A percentile compares a stretch with the other conserved stretches of the same genome.
Conservation (phyloP, 2,888 invertebrate species). For the Trissoscelio sp. region DNA sequence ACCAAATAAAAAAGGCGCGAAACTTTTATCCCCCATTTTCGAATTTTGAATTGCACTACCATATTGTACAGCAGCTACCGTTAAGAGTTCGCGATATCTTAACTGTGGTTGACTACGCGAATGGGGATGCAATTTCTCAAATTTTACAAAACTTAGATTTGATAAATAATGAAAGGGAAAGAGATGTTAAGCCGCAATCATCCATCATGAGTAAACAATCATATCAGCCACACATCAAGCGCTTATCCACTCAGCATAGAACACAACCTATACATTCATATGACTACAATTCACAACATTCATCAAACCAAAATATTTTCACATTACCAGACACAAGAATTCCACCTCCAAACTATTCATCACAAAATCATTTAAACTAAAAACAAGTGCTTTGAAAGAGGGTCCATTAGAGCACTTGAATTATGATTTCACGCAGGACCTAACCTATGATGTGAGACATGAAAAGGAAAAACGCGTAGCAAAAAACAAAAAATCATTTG, state of each 20-base stretch:
- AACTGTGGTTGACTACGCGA: conserved; percentile 13
- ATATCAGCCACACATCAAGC: background rate
- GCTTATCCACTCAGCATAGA: background rate
- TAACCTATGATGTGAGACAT: conserved; percentile 8
- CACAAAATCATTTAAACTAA: conserved; percentile 37
- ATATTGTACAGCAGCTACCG: conserved; percentile 53
- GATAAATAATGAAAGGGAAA: conserved; percentile 22
- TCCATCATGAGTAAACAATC: conserved; percentile 2
- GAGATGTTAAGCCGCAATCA: background rate
- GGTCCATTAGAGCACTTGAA: conserved; percentile 39
- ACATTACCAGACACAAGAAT: conserved; percentile 20
- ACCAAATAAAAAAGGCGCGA: too few relatives aligned
- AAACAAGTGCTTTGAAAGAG: conserved; percentile 24
- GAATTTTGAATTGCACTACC: conserved; percentile 43
- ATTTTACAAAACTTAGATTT: conserved; percentile 30
- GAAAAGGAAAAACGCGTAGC: background rate
- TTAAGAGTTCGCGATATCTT: conserved; percentile 40
- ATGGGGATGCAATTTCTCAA: conserved; percentile 8
- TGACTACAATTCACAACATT: background rate
- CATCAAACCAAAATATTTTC: background rate
- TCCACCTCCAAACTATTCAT: conserved; percentile 27
- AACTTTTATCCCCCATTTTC: conserved; percentile 50
- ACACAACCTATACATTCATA: background rate
- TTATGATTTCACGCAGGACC: conserved; percentile 38
- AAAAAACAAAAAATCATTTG: background rate